These are phyloP conservation scores for Lomographa bimaculata DNA, from an alignment of 2,888 invertebrate species.

Conservation along the genomic window DNA sequence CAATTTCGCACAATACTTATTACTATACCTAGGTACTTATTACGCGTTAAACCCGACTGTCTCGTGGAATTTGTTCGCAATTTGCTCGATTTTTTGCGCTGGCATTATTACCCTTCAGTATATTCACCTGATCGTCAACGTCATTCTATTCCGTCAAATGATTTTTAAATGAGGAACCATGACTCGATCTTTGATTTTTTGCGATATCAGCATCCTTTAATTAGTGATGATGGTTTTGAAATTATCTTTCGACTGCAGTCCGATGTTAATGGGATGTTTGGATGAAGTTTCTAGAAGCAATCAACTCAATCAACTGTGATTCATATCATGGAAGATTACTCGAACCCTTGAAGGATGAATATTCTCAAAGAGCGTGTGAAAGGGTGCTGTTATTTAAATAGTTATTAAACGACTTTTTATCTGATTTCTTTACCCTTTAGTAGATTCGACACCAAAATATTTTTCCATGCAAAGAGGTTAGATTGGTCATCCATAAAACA, in stretches of 20 bases:
- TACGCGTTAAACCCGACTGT: conserved; percentile 33
- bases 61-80: conserved; percentile 30
- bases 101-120: conserved; percentile 22
- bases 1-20: too few relatives aligned
- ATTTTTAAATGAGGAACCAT: conserved; percentile 21
- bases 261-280: background rate
- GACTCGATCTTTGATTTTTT: conserved; percentile 19
- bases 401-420: too few relatives aligned
- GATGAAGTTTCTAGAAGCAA: conserved; percentile 12
- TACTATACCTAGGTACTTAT: conserved; percentile 14
- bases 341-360: too few relatives aligned
- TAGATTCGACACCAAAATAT: too few relatives aligned
- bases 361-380: too few relatives aligned
- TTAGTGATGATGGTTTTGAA: conserved; percentile 15
- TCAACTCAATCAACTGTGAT: conserved; percentile 17
- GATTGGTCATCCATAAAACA: too few relatives aligned
- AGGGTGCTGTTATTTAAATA: too few relatives aligned
- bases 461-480: too few relatives aligned
- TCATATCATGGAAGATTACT: conserved; percentile 8
- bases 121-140: conserved; percentile 10
- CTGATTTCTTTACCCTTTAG: too few relatives aligned
- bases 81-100: conserved; percentile 29
- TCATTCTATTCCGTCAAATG: conserved; percentile 13
- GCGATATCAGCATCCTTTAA: conserved; percentile 10
- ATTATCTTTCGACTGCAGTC: conserved; percentile 5